Evolutionary conservation across 2,113 vertebrate genomes (phyloP), one percentile per base, ranked within the genome.

Genomic region (Candoia aspera): DNA sequence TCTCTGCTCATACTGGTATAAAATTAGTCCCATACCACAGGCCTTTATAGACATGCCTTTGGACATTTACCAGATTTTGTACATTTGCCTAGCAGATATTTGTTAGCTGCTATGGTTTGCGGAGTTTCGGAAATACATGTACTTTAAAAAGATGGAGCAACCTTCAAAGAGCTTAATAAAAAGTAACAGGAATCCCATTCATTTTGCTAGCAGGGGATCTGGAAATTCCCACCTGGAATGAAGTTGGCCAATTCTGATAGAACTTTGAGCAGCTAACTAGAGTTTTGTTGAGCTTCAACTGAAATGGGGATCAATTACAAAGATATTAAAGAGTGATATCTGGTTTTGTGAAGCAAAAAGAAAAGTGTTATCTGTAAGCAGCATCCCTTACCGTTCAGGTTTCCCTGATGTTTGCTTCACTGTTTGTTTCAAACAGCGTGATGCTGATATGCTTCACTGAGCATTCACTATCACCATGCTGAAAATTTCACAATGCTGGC

Each of bases 361-460:
- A 42, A 88, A 85, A n/a, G 73, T 83, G 92, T 90, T 95, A 92
- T 33, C 68, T 91, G 54, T 96, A 90, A 90, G 96, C 96, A 97
- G 96, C 92, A 93, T 24, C 93, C 95, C 94, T 90, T 93, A 53
- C 89, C 94, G 94, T 95, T 12, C 0, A 86, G 94, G 95, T 96
- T 97, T 97, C 95, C 84, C 94, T 96, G 95, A 96, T 1, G 21
- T 94, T 93, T 90, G 87, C 87, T 93, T 96, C 95, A 94, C 91
- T 92, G 96, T 91, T 93, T 90, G 29, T 91, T 89, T 94, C 95
- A 91, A 97, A 94, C 91, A 96, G 95, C 94, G 92, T 94, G 95
- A 96, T 93, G 95, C 96, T 96, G 95, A 93, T 94, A 96, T 91
- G 94, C 96, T 97, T 95, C 64, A 92, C 96, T 96, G 95, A 94